Evolutionary conservation across 2,113 vertebrate species (phyloP).

Genomic region (Prochilodus magdalenae): DNA sequence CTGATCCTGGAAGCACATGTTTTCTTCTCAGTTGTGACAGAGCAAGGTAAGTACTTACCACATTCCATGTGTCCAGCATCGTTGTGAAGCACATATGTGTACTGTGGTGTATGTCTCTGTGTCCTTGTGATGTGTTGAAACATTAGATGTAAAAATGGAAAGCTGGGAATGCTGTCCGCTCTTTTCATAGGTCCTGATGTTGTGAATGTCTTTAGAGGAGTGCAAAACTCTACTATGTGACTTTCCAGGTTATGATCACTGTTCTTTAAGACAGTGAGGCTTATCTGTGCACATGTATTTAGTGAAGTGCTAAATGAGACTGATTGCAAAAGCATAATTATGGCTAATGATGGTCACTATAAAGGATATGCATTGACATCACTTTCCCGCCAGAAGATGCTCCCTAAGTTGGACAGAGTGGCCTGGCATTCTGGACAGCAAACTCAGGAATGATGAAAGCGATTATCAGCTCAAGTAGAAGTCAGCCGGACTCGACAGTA

Average conservation of each 20-base stretch:
- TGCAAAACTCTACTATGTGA: slow-evolving; percentile 74
- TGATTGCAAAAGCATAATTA: slow-evolving; percentile 89
- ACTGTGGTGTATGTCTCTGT: slow-evolving; percentile 45
- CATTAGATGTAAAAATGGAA: background rate
- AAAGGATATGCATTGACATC: too few relatives aligned
- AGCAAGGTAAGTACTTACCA: slow-evolving; percentile 87
- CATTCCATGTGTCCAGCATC: slow-evolving; percentile 53
- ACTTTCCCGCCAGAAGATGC: too few relatives aligned
- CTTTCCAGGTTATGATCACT: slow-evolving; percentile 82
- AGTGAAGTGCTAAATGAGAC: slow-evolving; percentile 87
- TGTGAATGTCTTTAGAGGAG: background rate
- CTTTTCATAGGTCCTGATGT: background rate
- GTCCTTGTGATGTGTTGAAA: background rate
- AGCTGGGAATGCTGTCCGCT: background rate
- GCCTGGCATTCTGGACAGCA: too few relatives aligned
- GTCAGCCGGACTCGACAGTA: too few relatives aligned
- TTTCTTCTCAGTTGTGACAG: slow-evolving; percentile 78
- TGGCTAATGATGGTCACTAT: slow-evolving; percentile 73
- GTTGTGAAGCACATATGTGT: slow-evolving; percentile 42
- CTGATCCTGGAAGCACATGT: slow-evolving; percentile 86
- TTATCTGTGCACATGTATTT: slow-evolving; percentile 76
- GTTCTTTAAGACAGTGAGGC: slow-evolving; percentile 82
- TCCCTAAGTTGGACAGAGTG: too few relatives aligned
- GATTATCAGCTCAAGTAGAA: too few relatives aligned
- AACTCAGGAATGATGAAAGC: too few relatives aligned